phyloP scores from a whole-genome alignment of 2,888 invertebrate species.

The Hemicrepidius hirtus region DNA sequence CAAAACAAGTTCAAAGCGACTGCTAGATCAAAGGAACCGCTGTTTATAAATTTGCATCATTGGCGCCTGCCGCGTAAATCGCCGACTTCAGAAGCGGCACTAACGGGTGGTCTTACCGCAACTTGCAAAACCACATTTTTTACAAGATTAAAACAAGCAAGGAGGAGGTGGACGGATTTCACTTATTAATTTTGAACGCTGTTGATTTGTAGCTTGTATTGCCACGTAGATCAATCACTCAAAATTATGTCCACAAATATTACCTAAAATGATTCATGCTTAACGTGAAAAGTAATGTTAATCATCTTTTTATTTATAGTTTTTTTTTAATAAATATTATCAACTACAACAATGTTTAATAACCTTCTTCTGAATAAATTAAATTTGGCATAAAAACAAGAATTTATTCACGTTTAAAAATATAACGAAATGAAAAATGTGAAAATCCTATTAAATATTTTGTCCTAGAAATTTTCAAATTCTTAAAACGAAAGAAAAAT shows the following conservation, averaged over 20 bases:
- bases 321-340: too few species aligned
- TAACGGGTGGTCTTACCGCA: slow-evolving; percentile 37
- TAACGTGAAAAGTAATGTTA: too few species aligned
- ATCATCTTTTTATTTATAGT: too few species aligned
- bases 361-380: too few species aligned
- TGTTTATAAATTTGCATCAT: slow-evolving; percentile 57
- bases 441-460: background rate
- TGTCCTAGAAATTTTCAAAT: too few species aligned
- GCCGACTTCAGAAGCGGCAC: slow-evolving; percentile 27
- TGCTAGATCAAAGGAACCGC: slow-evolving; percentile 58
- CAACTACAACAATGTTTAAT: too few species aligned
- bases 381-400: too few species aligned
- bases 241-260: background rate
- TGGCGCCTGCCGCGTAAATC: slow-evolving; percentile 38
- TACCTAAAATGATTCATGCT: background rate
- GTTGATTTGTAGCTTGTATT: slow-evolving; percentile 1
- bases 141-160: slow-evolving; percentile 30
- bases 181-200: slow-evolving; percentile 22
- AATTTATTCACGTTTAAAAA: background rate
- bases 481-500: too few species aligned
- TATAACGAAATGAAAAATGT: background rate
- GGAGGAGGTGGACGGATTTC: slow-evolving; percentile 24
- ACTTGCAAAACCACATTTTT: slow-evolving; percentile 33
- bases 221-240: background rate
- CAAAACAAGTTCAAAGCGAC: slow-evolving; percentile 59